phyloP scores from a whole-genome alignment of 2,888 invertebrate species.

The Orthosia cruda region DNA sequence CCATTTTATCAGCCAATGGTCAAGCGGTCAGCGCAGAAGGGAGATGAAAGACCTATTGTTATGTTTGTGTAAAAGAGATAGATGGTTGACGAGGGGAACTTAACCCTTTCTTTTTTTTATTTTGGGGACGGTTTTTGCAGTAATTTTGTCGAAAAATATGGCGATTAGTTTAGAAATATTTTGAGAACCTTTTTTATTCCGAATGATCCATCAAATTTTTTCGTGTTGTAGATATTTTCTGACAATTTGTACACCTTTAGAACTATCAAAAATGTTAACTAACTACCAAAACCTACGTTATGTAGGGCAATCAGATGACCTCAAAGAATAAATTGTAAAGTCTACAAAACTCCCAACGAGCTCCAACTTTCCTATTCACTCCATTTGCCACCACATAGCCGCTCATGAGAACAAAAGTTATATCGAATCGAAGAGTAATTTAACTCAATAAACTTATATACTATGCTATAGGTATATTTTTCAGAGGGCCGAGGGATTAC shows the following conservation, averaged over 20 bases:
- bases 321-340: slow-evolving; percentile 13
- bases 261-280: background rate
- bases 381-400: slow-evolving; percentile 31
- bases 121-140: slow-evolving; percentile 60
- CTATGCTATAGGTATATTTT: slow-evolving; percentile 80
- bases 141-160: slow-evolving; percentile 21
- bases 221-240: background rate
- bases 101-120: slow-evolving; percentile 62
- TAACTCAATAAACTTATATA: slow-evolving; percentile 59
- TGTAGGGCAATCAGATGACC: background rate
- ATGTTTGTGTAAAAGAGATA: slow-evolving; percentile 57
- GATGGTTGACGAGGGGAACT: slow-evolving; percentile 54
- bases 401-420: slow-evolving; percentile 54
- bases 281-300: background rate
- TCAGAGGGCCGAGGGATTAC: slow-evolving; percentile 86
- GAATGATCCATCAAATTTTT: too few species aligned
- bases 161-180: slow-evolving; percentile 12
- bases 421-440: slow-evolving; percentile 56
- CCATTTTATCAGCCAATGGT: slow-evolving; percentile 84
- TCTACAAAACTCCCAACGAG: slow-evolving; percentile 2
- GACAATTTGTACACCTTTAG: background rate
- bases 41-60: slow-evolving; percentile 67
- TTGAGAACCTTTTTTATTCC: background rate
- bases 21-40: slow-evolving; percentile 84
- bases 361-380: slow-evolving; percentile 39